phyloP scores from a whole-genome alignment of 2,888 invertebrate species.

The Tiliacea citrago region DNA sequence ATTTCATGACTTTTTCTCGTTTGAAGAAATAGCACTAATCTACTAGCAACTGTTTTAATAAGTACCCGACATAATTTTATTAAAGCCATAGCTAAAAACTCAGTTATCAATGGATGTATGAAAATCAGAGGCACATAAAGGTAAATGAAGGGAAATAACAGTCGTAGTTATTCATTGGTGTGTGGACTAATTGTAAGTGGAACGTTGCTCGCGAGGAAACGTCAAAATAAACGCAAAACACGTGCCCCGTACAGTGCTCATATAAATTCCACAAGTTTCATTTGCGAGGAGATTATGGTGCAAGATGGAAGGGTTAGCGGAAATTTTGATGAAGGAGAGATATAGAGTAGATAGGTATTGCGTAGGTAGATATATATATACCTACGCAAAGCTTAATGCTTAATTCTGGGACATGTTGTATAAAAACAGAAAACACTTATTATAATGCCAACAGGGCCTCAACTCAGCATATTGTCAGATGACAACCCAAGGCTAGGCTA shows the following conservation, averaged over 20 bases:
- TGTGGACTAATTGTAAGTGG: slow-evolving; percentile 64
- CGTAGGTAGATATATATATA: no score
- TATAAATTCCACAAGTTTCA: slow-evolving; percentile 86
- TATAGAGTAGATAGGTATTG: no score
- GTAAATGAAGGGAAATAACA: slow-evolving; percentile 57
- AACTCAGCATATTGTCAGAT: no score
- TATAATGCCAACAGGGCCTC: no score
- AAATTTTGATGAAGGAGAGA: background rate
- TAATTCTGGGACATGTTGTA: no score
- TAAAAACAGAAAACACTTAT: no score
- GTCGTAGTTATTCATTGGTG: slow-evolving; percentile 61
- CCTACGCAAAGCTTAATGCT: no score
- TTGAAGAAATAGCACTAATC: no score
- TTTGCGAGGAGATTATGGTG: slow-evolving; percentile 73
- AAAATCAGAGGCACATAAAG: slow-evolving; percentile 55
- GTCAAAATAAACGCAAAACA: slow-evolving; percentile 81
- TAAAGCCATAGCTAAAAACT: slow-evolving; percentile 38
- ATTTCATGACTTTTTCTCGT: no score
- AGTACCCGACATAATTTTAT: slow-evolving; percentile 9
- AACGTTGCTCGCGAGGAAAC: slow-evolving; percentile 69
- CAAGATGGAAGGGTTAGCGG: slow-evolving; percentile 49
- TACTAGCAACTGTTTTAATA: background rate
- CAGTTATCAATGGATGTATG: slow-evolving; percentile 39
- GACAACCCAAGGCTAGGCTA: no score
- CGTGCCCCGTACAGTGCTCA: slow-evolving; percentile 79